Conservation (phyloP, 2,113 vertebrate species). For the Neomonachus schauinslandi region DNA sequence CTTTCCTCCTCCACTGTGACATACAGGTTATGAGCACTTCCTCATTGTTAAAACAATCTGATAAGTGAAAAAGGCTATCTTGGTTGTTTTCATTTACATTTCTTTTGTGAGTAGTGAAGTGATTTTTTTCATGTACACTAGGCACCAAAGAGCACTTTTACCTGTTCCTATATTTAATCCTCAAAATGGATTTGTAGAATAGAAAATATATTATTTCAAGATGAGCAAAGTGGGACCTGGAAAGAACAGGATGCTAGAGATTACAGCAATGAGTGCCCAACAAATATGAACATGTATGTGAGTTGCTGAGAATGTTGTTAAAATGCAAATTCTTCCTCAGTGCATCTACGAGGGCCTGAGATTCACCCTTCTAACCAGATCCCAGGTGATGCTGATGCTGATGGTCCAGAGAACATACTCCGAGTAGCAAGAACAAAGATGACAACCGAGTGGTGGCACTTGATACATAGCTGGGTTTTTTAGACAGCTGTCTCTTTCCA, state of each 20-base stretch:
- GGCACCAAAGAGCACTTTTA: background rate
- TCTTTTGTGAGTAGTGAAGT: background rate
- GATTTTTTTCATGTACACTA: background rate
- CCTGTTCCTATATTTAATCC: background rate
- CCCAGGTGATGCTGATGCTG: background rate
- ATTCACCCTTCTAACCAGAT: background rate
- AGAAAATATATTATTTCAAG: background rate
- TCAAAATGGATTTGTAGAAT: background rate
- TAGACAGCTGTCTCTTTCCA: background rate
- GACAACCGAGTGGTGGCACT: background rate
- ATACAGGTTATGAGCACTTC: background rate
- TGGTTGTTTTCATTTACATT: background rate
- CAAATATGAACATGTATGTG: background rate
- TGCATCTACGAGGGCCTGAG: background rate
- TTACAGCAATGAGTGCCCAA: background rate
- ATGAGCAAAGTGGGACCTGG: background rate
- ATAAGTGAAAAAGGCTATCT: background rate
- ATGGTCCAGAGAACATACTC: background rate
- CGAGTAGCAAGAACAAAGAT: background rate
- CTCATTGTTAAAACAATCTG: background rate
- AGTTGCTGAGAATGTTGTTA: background rate
- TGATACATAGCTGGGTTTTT: background rate
- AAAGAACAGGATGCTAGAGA: background rate
- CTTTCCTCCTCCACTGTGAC: background rate
- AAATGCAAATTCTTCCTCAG: background rate